phyloP scores from a whole-genome alignment of 1,140 invertebrate species.

The Choristoneura fumiferana region DNA sequence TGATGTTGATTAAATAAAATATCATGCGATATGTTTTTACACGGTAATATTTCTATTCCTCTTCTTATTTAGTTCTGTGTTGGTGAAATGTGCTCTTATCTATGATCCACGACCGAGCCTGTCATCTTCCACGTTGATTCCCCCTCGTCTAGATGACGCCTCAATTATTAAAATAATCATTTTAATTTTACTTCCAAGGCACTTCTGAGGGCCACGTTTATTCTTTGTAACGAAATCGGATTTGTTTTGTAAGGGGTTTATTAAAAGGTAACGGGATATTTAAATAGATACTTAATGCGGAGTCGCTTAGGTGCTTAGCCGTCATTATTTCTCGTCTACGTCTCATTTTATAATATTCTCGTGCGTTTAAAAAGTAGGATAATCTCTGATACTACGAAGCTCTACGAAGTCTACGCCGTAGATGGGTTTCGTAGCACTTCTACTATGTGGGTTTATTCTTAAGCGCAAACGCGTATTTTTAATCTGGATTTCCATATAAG shows the following conservation, averaged over 20 bases:
- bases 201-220: conserved; percentile 51
- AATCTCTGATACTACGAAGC: neutral
- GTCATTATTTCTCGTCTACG: conserved; percentile 1
- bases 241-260: conserved; percentile 48
- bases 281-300: conserved; percentile 5
- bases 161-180: conserved; percentile 63
- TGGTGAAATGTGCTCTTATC: too few species aligned
- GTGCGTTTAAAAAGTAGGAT: conserved; percentile 3
- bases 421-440: conserved; percentile 1
- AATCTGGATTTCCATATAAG: too few species aligned
- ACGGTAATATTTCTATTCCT: too few species aligned
- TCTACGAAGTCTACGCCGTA: neutral
- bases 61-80: too few species aligned
- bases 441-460: too few species aligned
- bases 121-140: conserved; percentile 50
- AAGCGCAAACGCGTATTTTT: too few species aligned
- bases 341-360: neutral
- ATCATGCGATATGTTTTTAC: too few species aligned
- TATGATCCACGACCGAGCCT: too few species aligned
- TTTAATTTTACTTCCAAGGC: conserved; percentile 49
- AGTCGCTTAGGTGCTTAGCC: too few species aligned
- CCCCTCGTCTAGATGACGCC: conserved; percentile 35
- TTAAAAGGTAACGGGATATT: conserved; percentile 29
- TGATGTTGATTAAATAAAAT: too few species aligned
- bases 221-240: conserved; percentile 58